Evolutionary conservation across 2,797 vertebrate genomes (phyloP), one percentile per base, ranked within the genome.

Genomic region (Sarcophilus harrisii): DNA sequence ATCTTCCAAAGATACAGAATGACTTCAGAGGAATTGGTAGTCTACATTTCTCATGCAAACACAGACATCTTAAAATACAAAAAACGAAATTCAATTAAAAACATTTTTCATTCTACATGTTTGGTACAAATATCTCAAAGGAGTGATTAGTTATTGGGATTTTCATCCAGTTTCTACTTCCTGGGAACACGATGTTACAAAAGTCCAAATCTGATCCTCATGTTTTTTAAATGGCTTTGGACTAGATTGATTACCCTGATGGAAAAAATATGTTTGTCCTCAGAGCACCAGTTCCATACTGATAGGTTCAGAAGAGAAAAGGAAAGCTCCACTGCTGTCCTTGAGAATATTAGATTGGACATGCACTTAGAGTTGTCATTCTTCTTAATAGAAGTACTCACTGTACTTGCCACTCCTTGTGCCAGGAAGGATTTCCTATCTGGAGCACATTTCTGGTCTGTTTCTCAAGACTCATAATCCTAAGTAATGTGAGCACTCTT

Each of bases 211-310:
- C 73, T 45, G 38, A 81, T 0, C 18, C 38, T 81, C 27, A 10
- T 81, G 38, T 45, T 45, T 38, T 81, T 97, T 96, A 96, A 62
- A 95, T 96, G 95, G 96, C 95, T 49, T 16, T 18, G 49, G 60
- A 95, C 57, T 87, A 93, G 57, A n/a, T 29, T 91, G 92, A 95
- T 91, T 87, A 5, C 45, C 94, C 90, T 58, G 55, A 94, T 57
- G 18, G 59, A 49, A 91, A 14, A 96, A 62, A 92, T 49, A 45
- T 52, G 93, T 30, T 57, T 92, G 0, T 55, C 95, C 92, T 94
- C 57, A 81, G 58, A 95, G 45, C 3, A 81, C 73, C n/a, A 81
- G 21, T 45, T 21, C 73, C 24, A 45, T 81, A 81, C n/a, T 24
- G 18, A 81, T 81, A 81, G 73, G 21, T 32, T 73, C 5, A 59